Evolutionary conservation across 2,888 invertebrate genomes (phyloP).

Genomic region (Apomyelois bistriatella): DNA sequence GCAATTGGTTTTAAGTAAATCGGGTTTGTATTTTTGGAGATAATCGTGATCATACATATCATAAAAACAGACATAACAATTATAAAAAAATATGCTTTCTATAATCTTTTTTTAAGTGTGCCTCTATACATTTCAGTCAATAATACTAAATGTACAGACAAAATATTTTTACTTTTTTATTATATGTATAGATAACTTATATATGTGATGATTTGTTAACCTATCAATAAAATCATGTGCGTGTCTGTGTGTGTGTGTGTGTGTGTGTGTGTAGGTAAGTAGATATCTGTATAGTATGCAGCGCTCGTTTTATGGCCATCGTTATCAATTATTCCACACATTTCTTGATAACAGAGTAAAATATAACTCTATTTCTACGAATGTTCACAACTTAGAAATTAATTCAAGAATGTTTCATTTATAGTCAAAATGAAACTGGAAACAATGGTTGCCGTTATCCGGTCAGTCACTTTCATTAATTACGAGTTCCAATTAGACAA

Average conservation of each 20-base stretch:
- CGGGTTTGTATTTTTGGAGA: too few relatives aligned
- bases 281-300: neutral
- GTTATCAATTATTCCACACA: slow-evolving; percentile 11
- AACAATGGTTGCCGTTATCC: slow-evolving; percentile 36
- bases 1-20: too few relatives aligned
- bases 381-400: neutral
- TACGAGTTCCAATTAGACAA: slow-evolving; percentile 45
- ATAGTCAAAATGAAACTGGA: neutral
- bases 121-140: too few relatives aligned
- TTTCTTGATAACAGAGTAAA: slow-evolving; percentile 34
- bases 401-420: slow-evolving; percentile 2
- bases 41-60: too few relatives aligned
- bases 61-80: too few relatives aligned
- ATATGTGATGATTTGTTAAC: neutral
- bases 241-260: neutral
- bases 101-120: too few relatives aligned
- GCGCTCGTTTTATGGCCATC: slow-evolving; percentile 6
- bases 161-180: too few relatives aligned
- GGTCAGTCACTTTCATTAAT: slow-evolving; percentile 52
- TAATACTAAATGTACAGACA: too few relatives aligned
- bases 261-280: neutral
- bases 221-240: neutral
- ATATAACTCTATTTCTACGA: slow-evolving; percentile 22
- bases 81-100: too few relatives aligned
- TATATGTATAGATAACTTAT: too few relatives aligned